Percentiles rank a stretch among this genome's conserved stretches.
These are phyloP conservation scores for Cyprinus carpio DNA, from an alignment of 2,113 vertebrate species.

Conservation along the genomic window DNA sequence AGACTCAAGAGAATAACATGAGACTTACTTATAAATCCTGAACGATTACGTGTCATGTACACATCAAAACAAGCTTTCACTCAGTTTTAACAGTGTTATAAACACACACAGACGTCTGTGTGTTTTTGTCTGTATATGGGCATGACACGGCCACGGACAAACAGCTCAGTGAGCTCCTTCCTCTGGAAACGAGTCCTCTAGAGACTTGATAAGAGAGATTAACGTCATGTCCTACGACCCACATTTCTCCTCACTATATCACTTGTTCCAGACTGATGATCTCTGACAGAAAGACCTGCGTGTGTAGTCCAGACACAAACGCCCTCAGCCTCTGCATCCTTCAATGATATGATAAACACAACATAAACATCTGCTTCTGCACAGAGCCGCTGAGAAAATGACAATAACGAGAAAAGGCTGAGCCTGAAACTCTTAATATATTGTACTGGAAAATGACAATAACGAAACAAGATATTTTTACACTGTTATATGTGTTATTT, in stretches of 20 bases:
- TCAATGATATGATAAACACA: conserved; percentile 8
- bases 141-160: background rate
- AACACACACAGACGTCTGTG: background rate
- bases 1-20: conserved; percentile 1
- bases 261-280: background rate
- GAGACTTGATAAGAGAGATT: conserved; percentile 17
- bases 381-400: background rate
- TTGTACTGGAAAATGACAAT: background rate
- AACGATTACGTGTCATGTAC: conserved; percentile 31
- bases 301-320: background rate
- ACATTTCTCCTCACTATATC: background rate
- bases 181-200: background rate
- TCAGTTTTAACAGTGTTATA: background rate
- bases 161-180: background rate
- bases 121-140: conserved; percentile 4
- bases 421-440: background rate
- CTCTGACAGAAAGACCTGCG: background rate
- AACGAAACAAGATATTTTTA: background rate
- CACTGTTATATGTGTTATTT: too few species aligned
- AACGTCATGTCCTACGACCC: background rate
- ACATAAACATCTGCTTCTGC: background rate
- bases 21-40: conserved; percentile 13
- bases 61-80: conserved; percentile 18
- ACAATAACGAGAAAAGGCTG: background rate
- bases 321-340: background rate